Evolutionary conservation across 2,113 vertebrate species (phyloP).

Genomic region (Rousettus leschenaultii): DNA sequence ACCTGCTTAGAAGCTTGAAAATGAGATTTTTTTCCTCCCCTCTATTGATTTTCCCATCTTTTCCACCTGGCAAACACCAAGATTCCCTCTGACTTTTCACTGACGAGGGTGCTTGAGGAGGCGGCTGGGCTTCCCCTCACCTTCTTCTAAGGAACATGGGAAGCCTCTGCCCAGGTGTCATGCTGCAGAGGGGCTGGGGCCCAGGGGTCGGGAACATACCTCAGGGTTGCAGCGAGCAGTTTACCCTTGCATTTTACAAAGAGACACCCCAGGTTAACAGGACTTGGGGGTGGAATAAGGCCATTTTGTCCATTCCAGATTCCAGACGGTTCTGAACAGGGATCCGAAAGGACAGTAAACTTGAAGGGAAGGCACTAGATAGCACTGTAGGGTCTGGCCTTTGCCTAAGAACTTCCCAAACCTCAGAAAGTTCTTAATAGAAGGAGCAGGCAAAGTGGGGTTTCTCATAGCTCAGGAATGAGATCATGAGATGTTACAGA

Average conservation of each 20-base stretch:
- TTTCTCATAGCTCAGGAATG: background rate
- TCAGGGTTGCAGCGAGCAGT: background rate
- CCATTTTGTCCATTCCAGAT: background rate
- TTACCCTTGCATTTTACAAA: background rate
- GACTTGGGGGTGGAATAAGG: background rate
- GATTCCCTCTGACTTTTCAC: constrained; percentile 41
- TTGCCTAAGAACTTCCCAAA: background rate
- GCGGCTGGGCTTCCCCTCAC: background rate
- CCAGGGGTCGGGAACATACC: background rate
- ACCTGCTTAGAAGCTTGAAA: constrained; percentile 64
- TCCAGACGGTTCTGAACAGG: background rate
- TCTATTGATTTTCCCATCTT: constrained; percentile 61
- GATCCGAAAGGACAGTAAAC: background rate
- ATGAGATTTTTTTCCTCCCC: constrained; percentile 32
- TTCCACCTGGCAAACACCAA: constrained; percentile 50
- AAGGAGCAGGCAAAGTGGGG: background rate
- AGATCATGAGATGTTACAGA: background rate
- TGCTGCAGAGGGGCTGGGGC: background rate
- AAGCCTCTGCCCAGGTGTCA: background rate
- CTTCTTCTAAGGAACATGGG: background rate
- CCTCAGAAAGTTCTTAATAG: background rate
- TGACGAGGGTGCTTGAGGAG: background rate
- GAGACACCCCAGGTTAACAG: background rate
- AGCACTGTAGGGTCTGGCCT: background rate
- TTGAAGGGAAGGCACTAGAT: background rate